Evolutionary conservation across 2,888 invertebrate genomes (phyloP), one percentile per base, ranked within the genome.

Genomic region (Cordylochernes scorpioides): DNA sequence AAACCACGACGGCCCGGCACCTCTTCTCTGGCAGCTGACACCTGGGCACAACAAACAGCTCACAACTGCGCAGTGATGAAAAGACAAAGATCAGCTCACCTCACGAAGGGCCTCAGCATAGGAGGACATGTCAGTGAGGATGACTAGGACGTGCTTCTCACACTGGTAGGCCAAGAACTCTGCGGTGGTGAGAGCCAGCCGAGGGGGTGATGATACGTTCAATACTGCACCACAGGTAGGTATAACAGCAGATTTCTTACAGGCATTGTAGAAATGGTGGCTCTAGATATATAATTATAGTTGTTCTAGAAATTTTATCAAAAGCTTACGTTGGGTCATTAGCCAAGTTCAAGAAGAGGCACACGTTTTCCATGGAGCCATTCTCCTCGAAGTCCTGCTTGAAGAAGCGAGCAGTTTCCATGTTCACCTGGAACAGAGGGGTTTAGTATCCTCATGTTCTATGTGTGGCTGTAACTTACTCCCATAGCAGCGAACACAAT

Each of bases 401-500:
- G 71, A 97, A 97, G 70, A 97, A 97, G 43, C 94, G 65, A 16
- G 97, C 97, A 2, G 94, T 97, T 60, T 97, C 97, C 61, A 62
- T 63, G 51, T 63, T 62, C n/a, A 60, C 59, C 54, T 53, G 37
- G 5, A 39, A 32, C 14, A 14, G 8, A 19, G 8, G 8, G 19
- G n/a, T 19, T 8, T 19, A 19, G 8, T 9, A 19, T 8, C n/a
- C n/a, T 19, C n/a, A 19, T n/a, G 8, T 19, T 19, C 19, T 9
- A 19, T 19, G 19, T 22, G 14, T 22, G n/a, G 12, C 22, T 22
- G 14, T 13, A 2, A 65, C 82, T 82, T 41, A 91, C 94, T 64
- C 94, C 97, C 97, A 97, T 97, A 58, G 97, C 97, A 39, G 97
- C 97, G 58, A 97, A 99, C 28, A 99, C 97, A 48, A 97, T 99